phyloP scores from a whole-genome alignment of 2,113 vertebrate species.

The Lycocorax pyrrhopterus region DNA sequence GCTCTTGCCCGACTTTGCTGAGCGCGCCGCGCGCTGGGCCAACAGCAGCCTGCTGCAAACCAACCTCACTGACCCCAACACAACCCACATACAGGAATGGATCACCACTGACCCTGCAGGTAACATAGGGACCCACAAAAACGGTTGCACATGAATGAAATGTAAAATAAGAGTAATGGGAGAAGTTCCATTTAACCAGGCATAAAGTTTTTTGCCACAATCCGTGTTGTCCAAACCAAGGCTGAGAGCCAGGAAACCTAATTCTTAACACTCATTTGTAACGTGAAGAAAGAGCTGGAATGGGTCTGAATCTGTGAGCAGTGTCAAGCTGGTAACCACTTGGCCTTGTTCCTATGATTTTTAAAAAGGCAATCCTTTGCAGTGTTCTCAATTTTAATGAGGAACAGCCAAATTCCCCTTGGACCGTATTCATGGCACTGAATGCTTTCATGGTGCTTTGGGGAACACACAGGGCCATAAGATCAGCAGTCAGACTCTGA shows the following conservation, averaged over 20 bases:
- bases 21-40: slow-evolving; percentile 69
- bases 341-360: background rate
- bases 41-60: slow-evolving; percentile 76
- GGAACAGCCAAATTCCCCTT: background rate
- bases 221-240: background rate
- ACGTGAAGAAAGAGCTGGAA: background rate
- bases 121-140: background rate
- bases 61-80: slow-evolving; percentile 71
- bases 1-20: slow-evolving; percentile 72
- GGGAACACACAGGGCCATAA: background rate
- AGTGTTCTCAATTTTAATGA: background rate
- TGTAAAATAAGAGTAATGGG: background rate
- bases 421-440: rapidly evolving
- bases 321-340: background rate
- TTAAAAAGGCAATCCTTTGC: background rate
- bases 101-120: slow-evolving; percentile 42
- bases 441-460: background rate
- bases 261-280: background rate
- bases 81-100: slow-evolving; percentile 46
- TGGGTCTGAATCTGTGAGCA: background rate
- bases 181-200: background rate
- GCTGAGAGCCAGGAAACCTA: background rate
- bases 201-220: background rate
- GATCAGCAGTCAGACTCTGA: background rate
- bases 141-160: background rate